Percentiles rank a stretch among this genome's conserved stretches.
Evolutionary conservation across 2,113 vertebrate genomes (phyloP).

Genomic region (Hylia prasina): DNA sequence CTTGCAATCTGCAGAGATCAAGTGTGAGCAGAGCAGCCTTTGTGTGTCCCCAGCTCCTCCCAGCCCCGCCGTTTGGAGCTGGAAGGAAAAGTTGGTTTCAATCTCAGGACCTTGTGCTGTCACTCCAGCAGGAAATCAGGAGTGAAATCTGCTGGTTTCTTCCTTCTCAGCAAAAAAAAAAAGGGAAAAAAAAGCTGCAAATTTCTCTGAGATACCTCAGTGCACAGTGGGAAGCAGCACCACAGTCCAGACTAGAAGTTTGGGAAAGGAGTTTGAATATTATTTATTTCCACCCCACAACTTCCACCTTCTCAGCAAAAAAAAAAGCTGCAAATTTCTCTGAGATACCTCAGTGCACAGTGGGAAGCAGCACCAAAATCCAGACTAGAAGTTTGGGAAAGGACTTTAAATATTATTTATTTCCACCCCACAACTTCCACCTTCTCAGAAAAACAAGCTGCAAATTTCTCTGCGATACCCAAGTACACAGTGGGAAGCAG

Average conservation of each 20-base stretch:
- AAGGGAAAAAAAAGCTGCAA: too few species aligned
- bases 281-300: background rate
- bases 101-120: accelerated
- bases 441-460: accelerated
- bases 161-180: background rate
- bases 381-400: background rate
- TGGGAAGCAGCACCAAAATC: background rate
- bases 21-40: background rate
- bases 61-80: accelerated
- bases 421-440: background rate
- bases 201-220: background rate
- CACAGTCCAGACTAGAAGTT: background rate
- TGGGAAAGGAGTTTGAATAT: background rate
- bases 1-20: background rate
- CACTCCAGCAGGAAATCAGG: background rate
- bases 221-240: background rate
- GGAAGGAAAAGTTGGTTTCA: accelerated
- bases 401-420: background rate
- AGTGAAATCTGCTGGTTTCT: background rate
- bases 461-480: background rate
- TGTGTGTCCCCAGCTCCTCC: accelerated
- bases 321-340: background rate
- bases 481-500: background rate
- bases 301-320: too few species aligned
- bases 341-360: too few species aligned